phyloP scores from a whole-genome alignment of 2,797 vertebrate species.

The Miichthys miiuy region DNA sequence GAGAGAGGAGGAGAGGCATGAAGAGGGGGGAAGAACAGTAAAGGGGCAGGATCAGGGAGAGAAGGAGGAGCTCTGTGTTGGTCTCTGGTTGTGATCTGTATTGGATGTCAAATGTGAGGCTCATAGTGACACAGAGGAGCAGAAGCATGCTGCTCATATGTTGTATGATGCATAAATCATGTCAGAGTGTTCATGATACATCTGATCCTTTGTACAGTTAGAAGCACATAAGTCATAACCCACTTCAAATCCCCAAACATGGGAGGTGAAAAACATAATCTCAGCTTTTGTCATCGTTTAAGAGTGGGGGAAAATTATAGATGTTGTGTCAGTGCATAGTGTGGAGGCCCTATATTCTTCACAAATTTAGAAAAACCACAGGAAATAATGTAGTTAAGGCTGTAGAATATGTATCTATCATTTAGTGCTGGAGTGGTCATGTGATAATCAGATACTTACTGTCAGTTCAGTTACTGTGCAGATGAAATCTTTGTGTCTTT shows the following conservation, averaged over 20 bases:
- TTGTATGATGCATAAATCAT: conserved; percentile 12
- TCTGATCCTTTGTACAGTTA: conserved; percentile 8
- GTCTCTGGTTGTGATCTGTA: conserved; percentile 52
- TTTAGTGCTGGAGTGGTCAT: background rate
- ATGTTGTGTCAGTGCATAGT: background rate
- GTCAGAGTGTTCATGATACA: background rate
- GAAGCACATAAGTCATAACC: background rate
- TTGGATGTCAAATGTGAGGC: conserved; percentile 55
- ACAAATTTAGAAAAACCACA: background rate
- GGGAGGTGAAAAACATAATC: background rate
- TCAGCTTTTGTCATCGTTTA: background rate
- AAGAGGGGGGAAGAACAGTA: conserved; percentile 12
- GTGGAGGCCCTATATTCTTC: background rate
- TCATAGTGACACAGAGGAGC: conserved; percentile 47
- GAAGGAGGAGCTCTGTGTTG: conserved; percentile 48
- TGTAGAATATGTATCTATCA: background rate
- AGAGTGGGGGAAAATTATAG: too few relatives aligned
- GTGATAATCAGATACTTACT: conserved; percentile 12
- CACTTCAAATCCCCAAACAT: conserved; percentile 2
- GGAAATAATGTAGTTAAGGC: background rate
- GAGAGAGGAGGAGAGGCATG: conserved; percentile 35
- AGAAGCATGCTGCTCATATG: conserved; percentile 21
- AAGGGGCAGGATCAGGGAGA: conserved; percentile 29
- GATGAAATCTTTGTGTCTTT: background rate
- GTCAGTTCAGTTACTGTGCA: background rate